A percentile compares a stretch with the other conserved stretches of the same genome.
These are phyloP conservation scores for Eupithecia pulchellata DNA, from an alignment of 2,888 invertebrate genomes.

Conservation along the genomic window DNA sequence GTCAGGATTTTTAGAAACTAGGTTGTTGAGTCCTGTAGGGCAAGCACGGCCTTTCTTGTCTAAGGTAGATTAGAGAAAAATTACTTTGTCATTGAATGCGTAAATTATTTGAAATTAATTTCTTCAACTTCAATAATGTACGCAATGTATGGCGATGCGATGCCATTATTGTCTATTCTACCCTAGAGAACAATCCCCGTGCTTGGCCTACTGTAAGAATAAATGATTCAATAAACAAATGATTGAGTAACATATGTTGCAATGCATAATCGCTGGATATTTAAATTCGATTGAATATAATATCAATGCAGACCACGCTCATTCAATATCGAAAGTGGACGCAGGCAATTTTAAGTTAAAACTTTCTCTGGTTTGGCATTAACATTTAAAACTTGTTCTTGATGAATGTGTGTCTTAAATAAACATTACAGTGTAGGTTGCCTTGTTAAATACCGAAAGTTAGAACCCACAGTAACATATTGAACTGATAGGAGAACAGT, in stretches of 20 bases:
- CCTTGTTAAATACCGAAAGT: conserved; percentile 76
- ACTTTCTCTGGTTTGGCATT: conserved; percentile 79
- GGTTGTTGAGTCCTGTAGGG: too few species aligned
- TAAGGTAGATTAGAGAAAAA: too few species aligned
- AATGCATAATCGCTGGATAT: conserved; percentile 21
- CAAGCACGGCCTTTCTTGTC: too few species aligned
- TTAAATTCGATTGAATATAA: conserved; percentile 34
- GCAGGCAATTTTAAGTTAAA: conserved; percentile 59
- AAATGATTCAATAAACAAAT: conserved; percentile 12
- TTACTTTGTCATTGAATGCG: too few species aligned
- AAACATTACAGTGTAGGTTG: conserved; percentile 57
- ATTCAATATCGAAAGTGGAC: conserved; percentile 65
- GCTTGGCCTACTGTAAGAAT: not conserved
- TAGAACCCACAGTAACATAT: conserved; percentile 68
- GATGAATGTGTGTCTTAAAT: conserved; percentile 64
- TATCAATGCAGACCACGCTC: conserved; percentile 59
- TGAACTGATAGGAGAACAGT: conserved; percentile 63
- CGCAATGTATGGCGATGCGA: too few species aligned
- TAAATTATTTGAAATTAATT: too few species aligned
- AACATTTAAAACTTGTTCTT: conserved; percentile 83
- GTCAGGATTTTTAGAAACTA: not conserved
- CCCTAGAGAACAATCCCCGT: too few species aligned
- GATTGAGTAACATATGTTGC: conserved; percentile 26
- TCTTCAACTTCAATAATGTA: too few species aligned
- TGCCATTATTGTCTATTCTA: too few species aligned